These are phyloP conservation scores for Conus ventricosus DNA, from an alignment of 1,140 invertebrate species.

Conservation along the genomic window DNA sequence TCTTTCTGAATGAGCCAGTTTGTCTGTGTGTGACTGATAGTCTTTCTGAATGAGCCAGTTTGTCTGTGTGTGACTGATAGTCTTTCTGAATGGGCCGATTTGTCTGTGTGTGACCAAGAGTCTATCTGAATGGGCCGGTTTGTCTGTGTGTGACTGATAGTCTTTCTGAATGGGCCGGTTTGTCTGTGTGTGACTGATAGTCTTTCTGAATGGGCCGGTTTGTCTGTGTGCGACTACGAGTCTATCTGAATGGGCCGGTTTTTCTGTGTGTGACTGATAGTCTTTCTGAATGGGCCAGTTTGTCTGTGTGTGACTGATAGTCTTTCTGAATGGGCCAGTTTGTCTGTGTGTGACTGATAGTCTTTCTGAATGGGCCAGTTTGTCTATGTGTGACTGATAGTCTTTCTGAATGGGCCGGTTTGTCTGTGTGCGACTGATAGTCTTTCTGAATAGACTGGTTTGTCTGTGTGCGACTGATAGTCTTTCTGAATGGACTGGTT, in stretches of 20 bases:
- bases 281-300: too few relatives aligned
- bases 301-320: background rate
- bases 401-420: background rate
- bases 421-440: background rate
- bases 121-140: background rate
- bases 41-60: background rate
- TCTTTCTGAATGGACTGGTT: background rate
- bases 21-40: background rate
- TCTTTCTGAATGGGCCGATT: too few relatives aligned
- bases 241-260: too few relatives aligned
- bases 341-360: constrained; percentile 69
- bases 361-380: background rate
- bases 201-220: too few relatives aligned
- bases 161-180: background rate
- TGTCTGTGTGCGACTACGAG: too few relatives aligned
- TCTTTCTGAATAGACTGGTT: background rate
- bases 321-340: too few relatives aligned
- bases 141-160: background rate
- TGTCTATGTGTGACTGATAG: background rate
- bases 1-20: background rate
- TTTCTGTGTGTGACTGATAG: too few relatives aligned
- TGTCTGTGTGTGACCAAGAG: too few relatives aligned
- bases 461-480: too few relatives aligned
- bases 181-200: background rate
- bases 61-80: too few relatives aligned